A percentile compares a stretch with the other conserved stretches of the same genome.
Conservation (phyloP, 2,888 invertebrate species). For the Allolobophora icterica region DNA sequence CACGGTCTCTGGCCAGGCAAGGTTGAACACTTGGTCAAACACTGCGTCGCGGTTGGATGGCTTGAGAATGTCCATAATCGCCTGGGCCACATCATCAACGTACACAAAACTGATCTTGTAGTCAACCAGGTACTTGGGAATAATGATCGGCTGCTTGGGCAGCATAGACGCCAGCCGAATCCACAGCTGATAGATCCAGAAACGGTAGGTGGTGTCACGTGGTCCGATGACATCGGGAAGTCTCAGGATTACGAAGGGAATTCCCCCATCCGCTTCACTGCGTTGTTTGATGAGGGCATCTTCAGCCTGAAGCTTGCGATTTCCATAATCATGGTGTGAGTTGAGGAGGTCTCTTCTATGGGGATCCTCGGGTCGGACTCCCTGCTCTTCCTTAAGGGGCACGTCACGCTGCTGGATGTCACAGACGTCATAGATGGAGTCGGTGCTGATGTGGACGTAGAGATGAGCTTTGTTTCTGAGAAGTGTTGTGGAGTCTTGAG, state of each 20-base stretch:
- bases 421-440: slow-evolving; percentile 68
- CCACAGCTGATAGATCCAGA: slow-evolving; percentile 68
- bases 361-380: slow-evolving; percentile 60
- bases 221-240: slow-evolving; percentile 68
- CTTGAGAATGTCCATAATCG: slow-evolving; percentile 50
- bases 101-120: slow-evolving; percentile 65
- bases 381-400: slow-evolving; percentile 60
- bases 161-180: slow-evolving; percentile 55
- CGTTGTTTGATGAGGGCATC: slow-evolving; percentile 61
- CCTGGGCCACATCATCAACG: slow-evolving; percentile 64
- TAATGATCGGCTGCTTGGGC: slow-evolving; percentile 53
- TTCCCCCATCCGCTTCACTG: slow-evolving; percentile 51
- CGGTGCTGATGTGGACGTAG: slow-evolving; percentile 67
- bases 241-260: slow-evolving; percentile 64
- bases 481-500: slow-evolving; percentile 59
- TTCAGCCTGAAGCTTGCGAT: slow-evolving; percentile 63
- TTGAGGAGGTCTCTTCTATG: slow-evolving; percentile 55
- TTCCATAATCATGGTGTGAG: slow-evolving; percentile 63
- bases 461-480: slow-evolving; percentile 58
- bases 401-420: slow-evolving; percentile 35
- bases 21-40: slow-evolving; percentile 62
- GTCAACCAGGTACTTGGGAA: slow-evolving; percentile 57
- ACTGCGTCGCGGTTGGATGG: slow-evolving; percentile 4
- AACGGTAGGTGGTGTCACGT: slow-evolving; percentile 66
- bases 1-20: slow-evolving; percentile 62